These are phyloP conservation scores for Leucosticte australis DNA, from an alignment of 2,113 vertebrate genomes.

Conservation along the genomic window DNA sequence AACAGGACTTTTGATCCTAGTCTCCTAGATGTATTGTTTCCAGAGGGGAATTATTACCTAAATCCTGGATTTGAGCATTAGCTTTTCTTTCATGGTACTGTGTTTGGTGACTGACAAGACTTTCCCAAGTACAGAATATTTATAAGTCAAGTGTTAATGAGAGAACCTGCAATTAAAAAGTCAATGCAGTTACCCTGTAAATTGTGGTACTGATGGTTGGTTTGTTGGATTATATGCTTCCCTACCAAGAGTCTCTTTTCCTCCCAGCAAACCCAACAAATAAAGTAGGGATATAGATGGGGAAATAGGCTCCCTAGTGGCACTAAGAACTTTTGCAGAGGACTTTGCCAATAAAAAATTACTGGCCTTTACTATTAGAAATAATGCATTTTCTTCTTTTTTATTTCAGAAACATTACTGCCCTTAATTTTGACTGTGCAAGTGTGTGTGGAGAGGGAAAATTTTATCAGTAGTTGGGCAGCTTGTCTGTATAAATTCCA, in stretches of 20 bases:
- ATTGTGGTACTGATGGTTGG: background rate
- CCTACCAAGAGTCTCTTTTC: background rate
- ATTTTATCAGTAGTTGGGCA: background rate
- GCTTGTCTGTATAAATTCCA: background rate
- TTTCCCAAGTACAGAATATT: background rate
- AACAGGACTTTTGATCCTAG: background rate
- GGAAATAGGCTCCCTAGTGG: background rate
- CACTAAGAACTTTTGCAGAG: background rate
- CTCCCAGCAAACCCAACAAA: background rate
- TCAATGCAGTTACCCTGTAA: background rate
- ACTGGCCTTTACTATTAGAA: background rate
- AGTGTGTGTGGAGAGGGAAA: background rate
- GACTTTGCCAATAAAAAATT: background rate
- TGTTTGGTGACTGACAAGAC: background rate
- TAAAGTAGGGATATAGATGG: background rate
- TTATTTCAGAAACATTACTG: background rate
- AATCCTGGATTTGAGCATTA: background rate
- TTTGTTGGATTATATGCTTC: background rate
- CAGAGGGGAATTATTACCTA: background rate
- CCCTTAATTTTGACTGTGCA: background rate
- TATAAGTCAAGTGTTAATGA: background rate
- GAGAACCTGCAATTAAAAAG: background rate
- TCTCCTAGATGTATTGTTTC: background rate
- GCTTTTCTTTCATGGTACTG: background rate
- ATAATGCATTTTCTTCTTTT: background rate